Evolutionary conservation across 2,113 vertebrate species (phyloP).

Genomic region (Bothrops jararaca): DNA sequence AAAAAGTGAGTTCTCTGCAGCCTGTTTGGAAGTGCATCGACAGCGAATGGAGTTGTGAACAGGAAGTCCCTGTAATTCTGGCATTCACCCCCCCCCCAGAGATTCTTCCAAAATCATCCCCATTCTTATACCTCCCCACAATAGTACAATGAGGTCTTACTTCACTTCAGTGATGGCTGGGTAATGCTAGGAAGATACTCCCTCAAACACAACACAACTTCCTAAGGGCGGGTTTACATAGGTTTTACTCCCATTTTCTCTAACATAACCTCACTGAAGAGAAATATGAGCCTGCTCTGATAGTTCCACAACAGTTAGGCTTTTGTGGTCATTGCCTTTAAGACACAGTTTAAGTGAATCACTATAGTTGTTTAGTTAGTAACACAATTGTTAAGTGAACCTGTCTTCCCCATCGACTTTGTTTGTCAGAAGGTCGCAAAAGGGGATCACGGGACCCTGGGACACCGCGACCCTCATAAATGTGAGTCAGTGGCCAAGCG

Average conservation of each 20-base stretch:
- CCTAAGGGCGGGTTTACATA: background rate
- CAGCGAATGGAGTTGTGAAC: background rate
- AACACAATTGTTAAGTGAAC: background rate
- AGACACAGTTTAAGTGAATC: background rate
- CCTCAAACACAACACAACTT: background rate
- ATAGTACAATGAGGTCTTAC: background rate
- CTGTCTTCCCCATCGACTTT: background rate
- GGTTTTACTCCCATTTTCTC: background rate
- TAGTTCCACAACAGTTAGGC: background rate
- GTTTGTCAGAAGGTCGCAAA: background rate
- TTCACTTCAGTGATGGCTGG: background rate
- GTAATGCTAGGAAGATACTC: background rate
- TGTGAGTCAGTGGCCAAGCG: background rate
- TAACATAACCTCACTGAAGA: background rate
- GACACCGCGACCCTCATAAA: background rate
- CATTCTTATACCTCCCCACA: background rate
- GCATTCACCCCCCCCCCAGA: background rate
- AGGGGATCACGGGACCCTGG: accelerated
- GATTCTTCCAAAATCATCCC: background rate
- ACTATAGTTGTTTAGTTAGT: background rate
- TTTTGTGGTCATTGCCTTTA: background rate
- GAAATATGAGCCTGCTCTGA: background rate
- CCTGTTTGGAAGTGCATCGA: background rate
- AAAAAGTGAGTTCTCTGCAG: background rate
- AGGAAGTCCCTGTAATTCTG: background rate